Evolutionary conservation across 1,140 invertebrate species (phyloP), one percentile per base, ranked within the genome.

Genomic region (Brachystomella parvula): DNA sequence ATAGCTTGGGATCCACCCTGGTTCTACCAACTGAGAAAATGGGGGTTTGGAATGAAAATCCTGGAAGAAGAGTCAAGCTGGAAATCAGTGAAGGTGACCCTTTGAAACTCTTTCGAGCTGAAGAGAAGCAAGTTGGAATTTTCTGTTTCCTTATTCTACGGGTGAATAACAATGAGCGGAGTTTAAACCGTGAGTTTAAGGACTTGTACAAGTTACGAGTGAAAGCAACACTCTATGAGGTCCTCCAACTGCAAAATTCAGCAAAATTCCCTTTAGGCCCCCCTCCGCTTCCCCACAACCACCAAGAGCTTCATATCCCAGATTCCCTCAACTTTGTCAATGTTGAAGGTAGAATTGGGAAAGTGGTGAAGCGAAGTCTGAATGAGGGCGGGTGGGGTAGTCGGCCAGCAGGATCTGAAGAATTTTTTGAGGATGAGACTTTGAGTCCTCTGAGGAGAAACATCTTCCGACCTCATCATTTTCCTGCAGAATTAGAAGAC

Each of bases 91-190:
- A 83, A 69, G 92, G 92, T 30, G 91, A 96, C 78, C 83, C 85
- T 30, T 87, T 92, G 64, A 89, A 90, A 75, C 88, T 96, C 75
- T 98, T 98, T 80, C 94, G 94, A 76, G 90, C 90, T 0, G 93
- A 96, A 76, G 86, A 91, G 61, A 81, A 85, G 19, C 78, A 85
- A 31, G 87, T 97, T 15, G 94, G 93, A 26, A 90, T 96, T 79
- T 96, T 96, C 81, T 92, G 88, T 78, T 98, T 97, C 77, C 82
- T 97, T 28, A 81, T 88, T 32, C 85, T 97, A 64, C 82, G 92
- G 71, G 72, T 73, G 30, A 66, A 66, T 57, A 64, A 95, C 90
- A 65, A 83, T 89, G 75, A 92, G 90, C 30, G 89, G 87, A 53
- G 89, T 90, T 79, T 97, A 35, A 97, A 98, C 79, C 83, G 95